Evolutionary conservation across 30 jellyfish, hydroid and myxozoan species (phyloP).

Genomic region (Hydractinia echinata): DNA sequence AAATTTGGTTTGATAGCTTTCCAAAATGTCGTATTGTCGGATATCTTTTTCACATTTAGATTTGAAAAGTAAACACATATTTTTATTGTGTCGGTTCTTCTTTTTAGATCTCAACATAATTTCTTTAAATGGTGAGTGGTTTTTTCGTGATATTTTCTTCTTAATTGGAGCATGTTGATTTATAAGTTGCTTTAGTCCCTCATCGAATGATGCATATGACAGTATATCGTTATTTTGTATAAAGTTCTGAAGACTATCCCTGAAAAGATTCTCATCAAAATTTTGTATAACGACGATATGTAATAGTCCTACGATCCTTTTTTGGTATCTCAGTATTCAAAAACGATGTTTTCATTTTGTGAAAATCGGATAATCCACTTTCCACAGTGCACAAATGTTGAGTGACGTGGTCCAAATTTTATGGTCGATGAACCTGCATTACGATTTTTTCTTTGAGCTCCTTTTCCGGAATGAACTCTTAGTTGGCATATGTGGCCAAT

Average conservation of each 20-base stretch:
- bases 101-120: background rate
- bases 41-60: too few relatives aligned
- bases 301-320: background rate
- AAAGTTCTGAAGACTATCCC: background rate
- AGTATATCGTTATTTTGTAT: background rate
- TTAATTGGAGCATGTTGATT: background rate
- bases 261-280: background rate
- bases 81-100: background rate
- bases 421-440: too few relatives aligned
- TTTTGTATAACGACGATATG: background rate
- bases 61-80: background rate
- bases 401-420: too few relatives aligned
- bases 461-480: too few relatives aligned
- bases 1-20: too few relatives aligned
- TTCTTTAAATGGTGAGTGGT: constrained; percentile 5
- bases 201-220: background rate
- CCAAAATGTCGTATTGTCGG: too few relatives aligned
- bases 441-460: too few relatives aligned
- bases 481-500: too few relatives aligned
- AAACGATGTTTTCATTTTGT: background rate
- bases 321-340: background rate
- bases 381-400: background rate
- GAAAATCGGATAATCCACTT: constrained; percentile 1
- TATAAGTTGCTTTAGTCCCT: background rate
- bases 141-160: background rate